phyloP scores from a whole-genome alignment of 2,113 vertebrate species.

The Pogonocichla stellata region DNA sequence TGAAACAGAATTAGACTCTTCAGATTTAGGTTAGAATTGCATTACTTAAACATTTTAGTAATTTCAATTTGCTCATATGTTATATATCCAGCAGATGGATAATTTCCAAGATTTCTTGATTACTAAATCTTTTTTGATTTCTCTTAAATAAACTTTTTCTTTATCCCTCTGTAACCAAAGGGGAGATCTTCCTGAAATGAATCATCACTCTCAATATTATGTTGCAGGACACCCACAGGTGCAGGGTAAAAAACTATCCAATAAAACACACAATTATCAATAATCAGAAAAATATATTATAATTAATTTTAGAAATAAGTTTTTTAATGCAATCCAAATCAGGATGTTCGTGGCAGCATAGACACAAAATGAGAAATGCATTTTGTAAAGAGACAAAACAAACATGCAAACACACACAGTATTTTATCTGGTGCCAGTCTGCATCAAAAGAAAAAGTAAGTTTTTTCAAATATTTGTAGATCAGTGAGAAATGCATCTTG shows the following conservation, averaged over 20 bases:
- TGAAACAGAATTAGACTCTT: neutral
- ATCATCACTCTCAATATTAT: neutral
- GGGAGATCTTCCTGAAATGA: neutral
- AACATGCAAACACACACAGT: neutral
- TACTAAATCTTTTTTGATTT: conserved; percentile 49
- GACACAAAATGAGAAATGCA: neutral
- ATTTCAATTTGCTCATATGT: conserved; percentile 45
- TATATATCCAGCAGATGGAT: conserved; percentile 30
- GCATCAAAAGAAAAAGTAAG: neutral
- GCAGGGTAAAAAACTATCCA: neutral
- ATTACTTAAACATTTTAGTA: conserved; percentile 44
- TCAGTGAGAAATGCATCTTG: neutral
- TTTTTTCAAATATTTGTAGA: neutral
- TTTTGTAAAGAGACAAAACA: neutral
- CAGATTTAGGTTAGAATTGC: conserved; percentile 41
- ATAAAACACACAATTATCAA: neutral
- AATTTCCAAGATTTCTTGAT: conserved; percentile 64
- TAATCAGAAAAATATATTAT: neutral
- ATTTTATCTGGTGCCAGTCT: neutral
- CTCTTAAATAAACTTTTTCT: conserved; percentile 34
- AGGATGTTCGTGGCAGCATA: neutral
- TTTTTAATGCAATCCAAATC: neutral
- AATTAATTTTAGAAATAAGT: neutral
- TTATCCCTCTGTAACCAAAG: conserved; percentile 22
- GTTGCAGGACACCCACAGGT: conserved; percentile 1